Conservation (phyloP, 2,797 vertebrate genomes). For the Tenualosa ilisha region DNA sequence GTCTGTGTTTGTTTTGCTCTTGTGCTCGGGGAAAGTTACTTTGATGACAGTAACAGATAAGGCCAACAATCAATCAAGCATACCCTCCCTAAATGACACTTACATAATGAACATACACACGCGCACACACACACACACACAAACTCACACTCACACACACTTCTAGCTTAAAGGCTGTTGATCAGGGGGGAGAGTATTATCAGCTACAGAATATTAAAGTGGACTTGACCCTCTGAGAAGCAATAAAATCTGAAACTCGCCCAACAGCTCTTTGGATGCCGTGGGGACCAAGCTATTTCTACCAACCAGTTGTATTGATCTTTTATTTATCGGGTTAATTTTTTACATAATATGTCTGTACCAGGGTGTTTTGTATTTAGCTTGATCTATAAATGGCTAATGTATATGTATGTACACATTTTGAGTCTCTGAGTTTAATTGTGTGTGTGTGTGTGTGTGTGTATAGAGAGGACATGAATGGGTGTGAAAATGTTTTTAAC, state of each 20-base stretch:
- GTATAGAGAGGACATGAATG: neutral
- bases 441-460: conserved; percentile 1
- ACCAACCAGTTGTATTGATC: conserved; percentile 60
- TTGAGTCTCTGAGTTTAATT: neutral
- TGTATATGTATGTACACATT: conserved; percentile 52
- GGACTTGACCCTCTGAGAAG: conserved; percentile 41
- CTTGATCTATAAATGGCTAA: conserved; percentile 68
- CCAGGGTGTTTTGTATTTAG: conserved; percentile 64
- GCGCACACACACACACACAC: no score
- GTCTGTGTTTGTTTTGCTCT: neutral
- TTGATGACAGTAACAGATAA: neutral
- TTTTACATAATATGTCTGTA: conserved; percentile 70
- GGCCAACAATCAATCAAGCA: neutral
- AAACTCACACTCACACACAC: no score
- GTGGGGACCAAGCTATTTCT: conserved; percentile 69
- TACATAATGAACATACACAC: neutral
- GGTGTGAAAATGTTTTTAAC: neutral
- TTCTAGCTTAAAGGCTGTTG: conserved; percentile 1
- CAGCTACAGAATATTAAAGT: neutral
- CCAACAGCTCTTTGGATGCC: conserved; percentile 35
- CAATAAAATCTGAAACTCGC: conserved; percentile 54
- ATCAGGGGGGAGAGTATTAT: neutral
- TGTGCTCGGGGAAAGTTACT: neutral
- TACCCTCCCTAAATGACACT: neutral
- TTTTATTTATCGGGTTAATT: conserved; percentile 70